phyloP scores from a whole-genome alignment of 2,113 vertebrate species.

The Protobothrops mucrosquamatus region DNA sequence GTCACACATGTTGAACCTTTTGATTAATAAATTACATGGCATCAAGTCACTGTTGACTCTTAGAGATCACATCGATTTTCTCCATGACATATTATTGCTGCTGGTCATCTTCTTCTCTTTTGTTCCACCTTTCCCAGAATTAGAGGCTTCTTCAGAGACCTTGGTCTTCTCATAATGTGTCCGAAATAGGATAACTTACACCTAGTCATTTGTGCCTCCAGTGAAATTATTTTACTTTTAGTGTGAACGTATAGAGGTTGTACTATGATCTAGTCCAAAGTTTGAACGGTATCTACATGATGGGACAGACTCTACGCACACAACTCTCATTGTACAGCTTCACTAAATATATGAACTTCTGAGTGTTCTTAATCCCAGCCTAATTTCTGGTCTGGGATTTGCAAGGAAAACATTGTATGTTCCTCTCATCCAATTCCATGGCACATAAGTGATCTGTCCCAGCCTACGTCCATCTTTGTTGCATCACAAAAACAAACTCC shows the following conservation, averaged over 20 bases:
- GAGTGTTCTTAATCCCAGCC: not conserved
- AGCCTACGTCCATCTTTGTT: too few relatives aligned
- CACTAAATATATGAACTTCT: not conserved
- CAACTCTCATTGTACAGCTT: not conserved
- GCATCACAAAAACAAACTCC: too few relatives aligned
- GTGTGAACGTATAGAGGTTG: not conserved
- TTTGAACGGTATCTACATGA: not conserved
- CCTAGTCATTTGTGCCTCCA: not conserved
- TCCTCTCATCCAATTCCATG: not conserved
- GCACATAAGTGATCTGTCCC: not conserved
- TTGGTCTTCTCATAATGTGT: not conserved
- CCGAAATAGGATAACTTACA: not conserved
- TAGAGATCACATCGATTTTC: not conserved
- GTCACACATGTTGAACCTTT: not conserved
- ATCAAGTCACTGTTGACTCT: not conserved
- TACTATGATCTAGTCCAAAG: not conserved
- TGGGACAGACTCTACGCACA: not conserved
- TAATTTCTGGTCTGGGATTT: not conserved
- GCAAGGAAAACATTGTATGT: not conserved
- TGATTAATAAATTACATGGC: not conserved
- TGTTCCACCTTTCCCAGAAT: not conserved
- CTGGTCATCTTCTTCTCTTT: not conserved
- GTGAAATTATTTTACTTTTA: not conserved
- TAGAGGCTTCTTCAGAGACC: not conserved
- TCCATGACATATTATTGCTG: not conserved